A percentile compares a stretch with the other conserved stretches of the same genome.
phyloP scores from a whole-genome alignment of 2,888 invertebrate species.

The Esperia sulphurella region DNA sequence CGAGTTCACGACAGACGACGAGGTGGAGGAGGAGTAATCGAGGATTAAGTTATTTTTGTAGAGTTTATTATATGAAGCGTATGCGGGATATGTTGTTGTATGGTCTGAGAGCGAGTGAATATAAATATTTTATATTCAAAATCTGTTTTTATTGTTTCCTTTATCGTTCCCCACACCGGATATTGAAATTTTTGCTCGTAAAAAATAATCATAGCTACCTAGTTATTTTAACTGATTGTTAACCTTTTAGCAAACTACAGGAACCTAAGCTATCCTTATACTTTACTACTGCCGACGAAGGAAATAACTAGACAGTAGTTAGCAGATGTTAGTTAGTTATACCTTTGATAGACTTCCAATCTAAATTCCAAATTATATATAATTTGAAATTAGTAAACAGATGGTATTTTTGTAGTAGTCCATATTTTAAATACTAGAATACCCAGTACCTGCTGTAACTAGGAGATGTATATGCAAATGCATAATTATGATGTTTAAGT shows the following conservation, averaged over 20 bases:
- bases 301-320: too few species aligned
- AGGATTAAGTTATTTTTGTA: slow-evolving; percentile 74
- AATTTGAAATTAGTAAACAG: too few species aligned
- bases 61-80: slow-evolving; percentile 64
- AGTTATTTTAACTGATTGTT: neutral
- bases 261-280: too few species aligned
- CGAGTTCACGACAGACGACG: slow-evolving; percentile 83
- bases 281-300: too few species aligned
- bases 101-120: slow-evolving; percentile 63
- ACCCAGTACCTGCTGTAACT: neutral
- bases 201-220: neutral
- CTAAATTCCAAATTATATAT: too few species aligned
- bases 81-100: slow-evolving; percentile 51
- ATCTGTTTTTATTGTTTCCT: slow-evolving; percentile 30
- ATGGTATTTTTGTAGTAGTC: too few species aligned
- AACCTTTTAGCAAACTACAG: too few species aligned
- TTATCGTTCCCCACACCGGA: neutral
- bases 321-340: too few species aligned
- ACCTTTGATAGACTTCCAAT: too few species aligned
- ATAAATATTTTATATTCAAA: slow-evolving; percentile 70
- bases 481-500: neutral
- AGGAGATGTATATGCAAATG: neutral
- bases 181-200: neutral
- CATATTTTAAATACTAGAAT: neutral
- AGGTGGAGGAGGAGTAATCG: slow-evolving; percentile 77